Evolutionary conservation across 1,140 invertebrate species (phyloP), one percentile per base, ranked within the genome.

Genomic region (Polypedilum pembai): DNA sequence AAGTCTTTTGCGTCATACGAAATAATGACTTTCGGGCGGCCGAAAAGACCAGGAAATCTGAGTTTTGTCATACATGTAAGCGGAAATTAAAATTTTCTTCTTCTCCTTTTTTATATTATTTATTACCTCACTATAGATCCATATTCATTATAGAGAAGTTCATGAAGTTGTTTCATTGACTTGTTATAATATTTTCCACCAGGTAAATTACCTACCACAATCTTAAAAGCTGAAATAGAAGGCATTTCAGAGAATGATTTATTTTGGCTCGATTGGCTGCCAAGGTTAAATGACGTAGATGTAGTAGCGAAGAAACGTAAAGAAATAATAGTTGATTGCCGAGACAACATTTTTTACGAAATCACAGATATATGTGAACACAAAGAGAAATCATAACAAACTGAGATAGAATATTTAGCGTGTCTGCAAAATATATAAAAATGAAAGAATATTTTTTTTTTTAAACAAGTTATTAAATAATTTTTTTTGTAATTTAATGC

Each of bases 1-100:
- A 80, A 81, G 75, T 81, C 79, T 17, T 78, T 72, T 7, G 79
- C 78, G 76, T 81, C 79, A 45, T 77, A 76, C 1, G 79, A 79
- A 7, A 73, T 75, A 4, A 81, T 3, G 8, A 78, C 73, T 0
- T 77, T 0, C 0, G 75, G 74, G n/a, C 75, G 75, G 8, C 80
- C 80, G n/a, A 81, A 77, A 0, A 78, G 73, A 0, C 74, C 65
- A 10, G 78, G 78, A 73, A 80, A 74, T 8, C 77, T 75, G 41
- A 77, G 24, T 77, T n/a, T 79, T 76, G 0, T 79, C 76, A 33
- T 33, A 33, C 24, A 33, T 33, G 5, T 33, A 33, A 33, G 24
- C 24, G 24, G 24, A 33, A 33, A 33, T 33, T 33, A 5, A 33
- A 33, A 33, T 33, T 33, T 33, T 33, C 24, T 33, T 33, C 24